These are phyloP conservation scores for Remorina albescens DNA, from an alignment of 2,797 vertebrate species.

Conservation along the genomic window DNA sequence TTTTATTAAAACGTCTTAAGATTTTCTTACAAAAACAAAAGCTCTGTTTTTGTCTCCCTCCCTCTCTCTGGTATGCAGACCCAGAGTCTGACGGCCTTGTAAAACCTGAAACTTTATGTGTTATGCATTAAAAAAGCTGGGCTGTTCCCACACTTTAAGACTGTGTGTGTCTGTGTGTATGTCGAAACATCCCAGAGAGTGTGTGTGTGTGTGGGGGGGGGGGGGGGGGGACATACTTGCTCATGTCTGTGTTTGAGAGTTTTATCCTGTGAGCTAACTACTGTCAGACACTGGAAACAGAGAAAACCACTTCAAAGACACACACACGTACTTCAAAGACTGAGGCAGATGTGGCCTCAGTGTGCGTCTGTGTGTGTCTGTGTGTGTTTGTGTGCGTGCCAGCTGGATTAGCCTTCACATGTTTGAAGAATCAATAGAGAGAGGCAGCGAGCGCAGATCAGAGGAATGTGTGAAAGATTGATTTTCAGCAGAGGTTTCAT, in stretches of 20 bases:
- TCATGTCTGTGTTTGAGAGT: constrained; percentile 19
- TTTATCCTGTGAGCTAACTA: constrained; percentile 32
- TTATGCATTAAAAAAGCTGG: constrained; percentile 57
- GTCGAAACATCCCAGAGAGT: too few relatives aligned
- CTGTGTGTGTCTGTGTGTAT: constrained; percentile 4
- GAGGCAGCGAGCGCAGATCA: constrained; percentile 30
- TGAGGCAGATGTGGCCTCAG: constrained; percentile 37
- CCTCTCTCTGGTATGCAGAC: constrained; percentile 51
- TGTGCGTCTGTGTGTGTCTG: constrained; percentile 30
- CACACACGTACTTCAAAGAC: constrained; percentile 51
- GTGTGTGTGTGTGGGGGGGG: neutral
- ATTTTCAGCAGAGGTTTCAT: constrained; percentile 54
- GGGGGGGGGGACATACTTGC: neutral
- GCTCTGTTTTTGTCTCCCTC: neutral
- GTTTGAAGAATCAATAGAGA: constrained; percentile 63
- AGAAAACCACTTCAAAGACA: constrained; percentile 59
- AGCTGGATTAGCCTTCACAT: constrained; percentile 44
- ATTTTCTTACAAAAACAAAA: neutral
- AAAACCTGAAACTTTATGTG: constrained; percentile 53
- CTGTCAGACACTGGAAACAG: constrained; percentile 45
- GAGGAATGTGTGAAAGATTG: constrained; percentile 65
- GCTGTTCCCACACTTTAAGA: constrained; percentile 32
- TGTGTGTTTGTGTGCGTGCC: constrained; percentile 22
- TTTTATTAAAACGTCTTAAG: neutral
- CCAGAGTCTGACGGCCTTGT: constrained; percentile 42